Conservation (phyloP, 2,797 vertebrate species). For the Galago senegalensis region DNA sequence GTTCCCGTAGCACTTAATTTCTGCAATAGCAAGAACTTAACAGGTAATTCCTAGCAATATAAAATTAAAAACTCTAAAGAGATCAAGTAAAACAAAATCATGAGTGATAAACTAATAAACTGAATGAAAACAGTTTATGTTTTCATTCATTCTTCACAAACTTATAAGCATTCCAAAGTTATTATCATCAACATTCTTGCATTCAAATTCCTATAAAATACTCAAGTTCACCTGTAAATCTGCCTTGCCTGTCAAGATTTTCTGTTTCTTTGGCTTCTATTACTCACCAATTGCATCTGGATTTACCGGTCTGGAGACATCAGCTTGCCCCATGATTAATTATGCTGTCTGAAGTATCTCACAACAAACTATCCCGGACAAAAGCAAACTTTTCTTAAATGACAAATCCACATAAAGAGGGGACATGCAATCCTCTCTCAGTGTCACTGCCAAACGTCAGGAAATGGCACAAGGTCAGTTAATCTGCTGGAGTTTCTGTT, state of each 20-base stretch:
- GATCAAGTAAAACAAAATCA: constrained; percentile 11
- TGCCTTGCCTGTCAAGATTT: constrained; percentile 76
- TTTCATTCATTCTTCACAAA: constrained; percentile 77
- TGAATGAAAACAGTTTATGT: constrained; percentile 25
- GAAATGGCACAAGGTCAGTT: constrained; percentile 30
- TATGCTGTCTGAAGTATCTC: constrained; percentile 81
- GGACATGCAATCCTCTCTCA: background rate
- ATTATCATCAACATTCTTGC: constrained; percentile 76
- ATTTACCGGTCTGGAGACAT: constrained; percentile 89
- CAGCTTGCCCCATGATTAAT: constrained; percentile 90
- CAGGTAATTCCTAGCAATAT: constrained; percentile 23
- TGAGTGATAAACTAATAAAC: constrained; percentile 1
- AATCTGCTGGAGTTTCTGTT: background rate
- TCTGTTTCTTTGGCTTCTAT: constrained; percentile 82
- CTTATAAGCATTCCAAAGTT: constrained; percentile 40
- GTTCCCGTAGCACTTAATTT: constrained; percentile 17
- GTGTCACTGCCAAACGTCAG: constrained; percentile 80
- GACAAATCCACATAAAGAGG: constrained; percentile 70
- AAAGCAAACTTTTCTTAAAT: constrained; percentile 72
- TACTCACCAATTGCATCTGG: constrained; percentile 90
- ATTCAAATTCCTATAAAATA: constrained; percentile 68
- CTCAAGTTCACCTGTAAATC: constrained; percentile 80
- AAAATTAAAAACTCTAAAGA: background rate
- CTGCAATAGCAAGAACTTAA: constrained; percentile 44
- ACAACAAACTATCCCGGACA: constrained; percentile 62